These are phyloP conservation scores for Epistrophe grossulariae DNA, from an alignment of 2,888 invertebrate genomes.

Conservation along the genomic window DNA sequence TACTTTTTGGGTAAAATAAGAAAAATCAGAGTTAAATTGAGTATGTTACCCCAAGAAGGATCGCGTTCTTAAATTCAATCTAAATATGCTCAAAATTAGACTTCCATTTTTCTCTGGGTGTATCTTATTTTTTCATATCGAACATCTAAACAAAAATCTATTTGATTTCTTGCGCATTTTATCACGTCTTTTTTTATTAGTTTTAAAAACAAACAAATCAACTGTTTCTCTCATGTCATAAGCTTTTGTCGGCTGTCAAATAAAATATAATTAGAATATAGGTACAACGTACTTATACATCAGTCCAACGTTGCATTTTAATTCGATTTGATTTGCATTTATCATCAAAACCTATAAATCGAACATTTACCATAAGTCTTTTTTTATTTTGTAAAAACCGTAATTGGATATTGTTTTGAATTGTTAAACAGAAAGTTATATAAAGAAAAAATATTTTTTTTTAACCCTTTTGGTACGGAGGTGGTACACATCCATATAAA, in stretches of 20 bases:
- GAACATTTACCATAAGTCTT: not conserved
- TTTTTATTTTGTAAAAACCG: too few species aligned
- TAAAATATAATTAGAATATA: not conserved
- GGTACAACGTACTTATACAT: not conserved
- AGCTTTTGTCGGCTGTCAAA: not conserved
- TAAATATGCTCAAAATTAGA: too few species aligned
- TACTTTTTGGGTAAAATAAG: too few species aligned
- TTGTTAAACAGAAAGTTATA: too few species aligned
- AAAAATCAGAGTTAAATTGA: too few species aligned
- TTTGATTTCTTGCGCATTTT: not conserved
- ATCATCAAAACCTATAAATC: not conserved
- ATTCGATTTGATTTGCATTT: not conserved
- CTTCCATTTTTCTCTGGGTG: too few species aligned
- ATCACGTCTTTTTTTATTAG: not conserved
- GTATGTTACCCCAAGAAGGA: too few species aligned
- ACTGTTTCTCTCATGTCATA: not conserved
- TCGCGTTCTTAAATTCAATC: too few species aligned
- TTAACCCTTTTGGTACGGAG: too few species aligned
- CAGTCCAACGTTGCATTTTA: not conserved
- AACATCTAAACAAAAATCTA: not conserved
- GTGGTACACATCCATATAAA: too few species aligned
- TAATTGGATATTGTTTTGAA: too few species aligned
- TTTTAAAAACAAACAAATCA: not conserved
- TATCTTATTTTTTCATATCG: not conserved
- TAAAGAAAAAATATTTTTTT: too few species aligned